Conservation (phyloP, 2,113 vertebrate genomes). For the Psilopsiagon aurifrons region DNA sequence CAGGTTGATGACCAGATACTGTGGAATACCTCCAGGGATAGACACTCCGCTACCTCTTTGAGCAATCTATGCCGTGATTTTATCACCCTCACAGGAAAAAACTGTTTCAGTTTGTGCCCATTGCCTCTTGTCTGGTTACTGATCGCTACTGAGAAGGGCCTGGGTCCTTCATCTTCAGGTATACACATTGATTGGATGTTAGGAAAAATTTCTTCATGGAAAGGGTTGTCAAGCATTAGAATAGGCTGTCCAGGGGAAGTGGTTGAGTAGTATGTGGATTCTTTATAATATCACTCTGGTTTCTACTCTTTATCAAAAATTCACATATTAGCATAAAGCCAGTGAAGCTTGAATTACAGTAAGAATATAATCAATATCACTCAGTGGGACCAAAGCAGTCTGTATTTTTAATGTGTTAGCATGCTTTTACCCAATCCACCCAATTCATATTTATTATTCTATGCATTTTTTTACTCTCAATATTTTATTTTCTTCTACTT, state of each 20-base stretch:
- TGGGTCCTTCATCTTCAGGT: background rate
- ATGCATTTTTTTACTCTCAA: background rate
- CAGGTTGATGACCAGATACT: background rate
- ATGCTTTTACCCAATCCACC: background rate
- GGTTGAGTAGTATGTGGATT: background rate
- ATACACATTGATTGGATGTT: background rate
- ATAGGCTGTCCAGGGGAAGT: background rate
- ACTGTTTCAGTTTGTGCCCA: background rate
- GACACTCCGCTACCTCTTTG: background rate
- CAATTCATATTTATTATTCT: background rate
- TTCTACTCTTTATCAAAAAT: background rate
- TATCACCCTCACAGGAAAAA: background rate
- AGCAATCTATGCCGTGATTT: background rate
- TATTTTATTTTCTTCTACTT: background rate
- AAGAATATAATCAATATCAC: background rate
- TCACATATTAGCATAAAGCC: background rate
- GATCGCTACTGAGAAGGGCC: too few relatives aligned
- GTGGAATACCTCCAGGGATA: background rate
- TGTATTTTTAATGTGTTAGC: background rate
- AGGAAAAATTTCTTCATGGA: background rate
- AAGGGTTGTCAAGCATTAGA: background rate
- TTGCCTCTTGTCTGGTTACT: background rate
- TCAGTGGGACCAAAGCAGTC: background rate
- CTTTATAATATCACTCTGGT: background rate
- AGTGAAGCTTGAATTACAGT: background rate